These are phyloP conservation scores for Salminus brasiliensis DNA, from an alignment of 2,113 vertebrate genomes.

Conservation along the genomic window DNA sequence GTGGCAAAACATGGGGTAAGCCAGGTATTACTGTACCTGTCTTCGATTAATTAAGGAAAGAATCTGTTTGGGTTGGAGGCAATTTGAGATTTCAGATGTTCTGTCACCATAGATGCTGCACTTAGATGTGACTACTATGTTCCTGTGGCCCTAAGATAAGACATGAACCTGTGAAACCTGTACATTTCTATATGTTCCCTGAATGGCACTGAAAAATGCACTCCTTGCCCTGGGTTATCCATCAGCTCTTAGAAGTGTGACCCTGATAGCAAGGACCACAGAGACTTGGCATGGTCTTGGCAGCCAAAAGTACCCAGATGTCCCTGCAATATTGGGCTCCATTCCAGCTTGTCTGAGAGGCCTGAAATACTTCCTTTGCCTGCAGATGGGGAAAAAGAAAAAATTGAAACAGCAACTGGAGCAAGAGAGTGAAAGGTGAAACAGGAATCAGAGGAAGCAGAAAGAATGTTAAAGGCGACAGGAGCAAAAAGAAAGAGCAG, in stretches of 20 bases:
- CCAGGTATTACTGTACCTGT: slow-evolving; percentile 53
- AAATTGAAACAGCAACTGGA: slow-evolving; percentile 12
- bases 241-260: slow-evolving; percentile 70
- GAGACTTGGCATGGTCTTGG: slow-evolving; percentile 54
- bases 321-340: slow-evolving; percentile 54
- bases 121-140: neutral
- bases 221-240: slow-evolving; percentile 56
- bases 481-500: neutral
- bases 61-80: slow-evolving; percentile 5
- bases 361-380: slow-evolving; percentile 46
- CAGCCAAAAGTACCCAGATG: slow-evolving; percentile 57
- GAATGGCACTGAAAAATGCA: slow-evolving; percentile 15
- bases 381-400: slow-evolving; percentile 25
- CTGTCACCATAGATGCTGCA: neutral
- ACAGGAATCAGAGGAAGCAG: neutral
- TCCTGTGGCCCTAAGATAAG: neutral
- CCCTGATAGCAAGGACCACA: slow-evolving; percentile 63
- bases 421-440: neutral
- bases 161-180: neutral
- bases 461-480: neutral
- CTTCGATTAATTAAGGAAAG: slow-evolving; percentile 61
- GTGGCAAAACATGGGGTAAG: slow-evolving; percentile 24
- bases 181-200: slow-evolving; percentile 2
- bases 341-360: slow-evolving; percentile 53
- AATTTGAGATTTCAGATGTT: slow-evolving; percentile 23